These are phyloP conservation scores for Avahi laniger DNA, from an alignment of 2,797 vertebrate species.

Conservation along the genomic window DNA sequence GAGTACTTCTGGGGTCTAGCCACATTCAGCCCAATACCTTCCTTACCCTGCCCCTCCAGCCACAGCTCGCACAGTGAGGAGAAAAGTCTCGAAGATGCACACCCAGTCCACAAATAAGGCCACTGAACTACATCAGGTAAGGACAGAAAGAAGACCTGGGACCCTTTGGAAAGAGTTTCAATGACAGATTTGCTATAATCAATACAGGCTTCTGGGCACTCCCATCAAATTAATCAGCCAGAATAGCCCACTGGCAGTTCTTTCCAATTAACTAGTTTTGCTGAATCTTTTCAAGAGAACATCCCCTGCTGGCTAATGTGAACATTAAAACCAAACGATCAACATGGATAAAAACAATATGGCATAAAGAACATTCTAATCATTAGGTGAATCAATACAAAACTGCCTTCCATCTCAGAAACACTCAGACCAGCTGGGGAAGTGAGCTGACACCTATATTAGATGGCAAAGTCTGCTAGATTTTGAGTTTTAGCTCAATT, in stretches of 20 bases:
- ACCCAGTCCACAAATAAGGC: not conserved
- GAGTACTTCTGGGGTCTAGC: not conserved
- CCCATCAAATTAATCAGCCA: not conserved
- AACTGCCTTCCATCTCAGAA: not conserved
- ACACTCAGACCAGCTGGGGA: not conserved
- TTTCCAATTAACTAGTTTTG: not conserved
- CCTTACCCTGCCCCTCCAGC: not conserved
- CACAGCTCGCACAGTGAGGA: not conserved
- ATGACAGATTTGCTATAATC: not conserved
- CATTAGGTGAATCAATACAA: not conserved
- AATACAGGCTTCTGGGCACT: accelerated
- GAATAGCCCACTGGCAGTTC: not conserved
- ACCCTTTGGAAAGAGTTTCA: not conserved
- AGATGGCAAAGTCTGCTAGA: not conserved
- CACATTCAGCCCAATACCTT: not conserved
- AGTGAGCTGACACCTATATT: not conserved
- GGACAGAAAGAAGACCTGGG: not conserved
- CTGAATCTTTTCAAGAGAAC: not conserved
- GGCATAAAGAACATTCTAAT: not conserved
- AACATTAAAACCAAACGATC: constrained; percentile 21
- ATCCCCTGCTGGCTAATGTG: not conserved
- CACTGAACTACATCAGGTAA: not conserved
- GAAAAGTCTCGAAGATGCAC: not conserved
- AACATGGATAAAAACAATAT: not conserved
- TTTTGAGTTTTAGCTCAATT: not conserved